Conservation (phyloP, 2,888 invertebrate species). For the Andrena minutula region DNA sequence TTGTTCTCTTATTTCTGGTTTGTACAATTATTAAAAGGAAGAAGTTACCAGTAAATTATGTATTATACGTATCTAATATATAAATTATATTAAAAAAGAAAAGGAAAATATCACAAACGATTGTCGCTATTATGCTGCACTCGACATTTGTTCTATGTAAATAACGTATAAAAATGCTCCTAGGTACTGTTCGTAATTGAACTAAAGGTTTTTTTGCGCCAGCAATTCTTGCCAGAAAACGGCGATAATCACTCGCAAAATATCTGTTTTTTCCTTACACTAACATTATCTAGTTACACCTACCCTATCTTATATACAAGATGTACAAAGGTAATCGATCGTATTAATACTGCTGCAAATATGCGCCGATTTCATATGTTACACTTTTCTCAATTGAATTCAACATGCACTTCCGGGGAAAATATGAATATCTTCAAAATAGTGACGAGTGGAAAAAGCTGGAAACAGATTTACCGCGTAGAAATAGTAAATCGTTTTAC, state of each 20-base stretch:
- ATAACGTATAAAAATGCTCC: slow-evolving; percentile 46
- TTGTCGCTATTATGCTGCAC: slow-evolving; percentile 34
- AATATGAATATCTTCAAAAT: not conserved
- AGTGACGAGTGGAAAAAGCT: not conserved
- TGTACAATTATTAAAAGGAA: slow-evolving; percentile 39
- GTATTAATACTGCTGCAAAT: slow-evolving; percentile 77
- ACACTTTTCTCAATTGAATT: slow-evolving; percentile 1
- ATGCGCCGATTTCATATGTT: slow-evolving; percentile 29
- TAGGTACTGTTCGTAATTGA: slow-evolving; percentile 28
- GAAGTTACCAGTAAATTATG: slow-evolving; percentile 46
- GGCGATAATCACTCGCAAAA: slow-evolving; percentile 19
- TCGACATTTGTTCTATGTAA: slow-evolving; percentile 32
- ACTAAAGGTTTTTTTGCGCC: slow-evolving; percentile 38
- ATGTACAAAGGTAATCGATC: slow-evolving; percentile 76
- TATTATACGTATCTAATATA: slow-evolving; percentile 52
- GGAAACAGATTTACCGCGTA: not conserved
- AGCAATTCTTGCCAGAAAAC: slow-evolving; percentile 27
- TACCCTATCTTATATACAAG: slow-evolving; percentile 76
- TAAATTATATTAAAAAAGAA: slow-evolving; percentile 41
- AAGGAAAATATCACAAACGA: slow-evolving; percentile 64
- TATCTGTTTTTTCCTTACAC: slow-evolving; percentile 37
- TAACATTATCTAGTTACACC: slow-evolving; percentile 52
- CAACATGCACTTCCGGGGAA: not conserved
- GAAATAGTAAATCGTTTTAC: not conserved
- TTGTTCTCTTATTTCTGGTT: slow-evolving; percentile 30